phyloP scores from a whole-genome alignment of 2,797 vertebrate genomes.

The Melanotaenia boesemani region DNA sequence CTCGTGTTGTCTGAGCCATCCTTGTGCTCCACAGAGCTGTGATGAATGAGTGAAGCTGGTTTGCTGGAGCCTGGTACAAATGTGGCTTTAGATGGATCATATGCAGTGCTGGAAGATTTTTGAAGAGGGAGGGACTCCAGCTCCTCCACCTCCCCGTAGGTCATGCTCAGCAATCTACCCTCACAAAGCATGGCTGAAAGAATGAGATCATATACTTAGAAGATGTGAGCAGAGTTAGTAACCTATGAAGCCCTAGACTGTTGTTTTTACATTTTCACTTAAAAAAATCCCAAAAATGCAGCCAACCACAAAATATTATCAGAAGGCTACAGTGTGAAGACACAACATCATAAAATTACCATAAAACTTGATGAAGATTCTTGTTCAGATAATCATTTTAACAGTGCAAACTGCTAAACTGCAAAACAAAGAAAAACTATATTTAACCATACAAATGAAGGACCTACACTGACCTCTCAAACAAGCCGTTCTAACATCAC shows the following conservation, averaged over 20 bases:
- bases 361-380: neutral
- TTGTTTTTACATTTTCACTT: neutral
- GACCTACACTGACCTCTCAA: neutral
- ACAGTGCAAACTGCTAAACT: neutral
- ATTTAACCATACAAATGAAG: neutral
- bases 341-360: neutral
- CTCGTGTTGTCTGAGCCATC: slow-evolving; percentile 7
- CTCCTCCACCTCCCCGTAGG: slow-evolving; percentile 59
- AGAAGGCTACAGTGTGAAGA: neutral
- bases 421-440: neutral
- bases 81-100: slow-evolving; percentile 34
- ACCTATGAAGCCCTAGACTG: neutral
- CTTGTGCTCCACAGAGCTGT: slow-evolving; percentile 23
- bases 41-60: slow-evolving; percentile 22
- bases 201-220: slow-evolving; percentile 25
- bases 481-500: neutral
- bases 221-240: neutral
- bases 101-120: slow-evolving; percentile 11
- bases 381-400: neutral
- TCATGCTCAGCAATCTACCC: slow-evolving; percentile 77
- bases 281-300: neutral
- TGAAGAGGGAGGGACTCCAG: slow-evolving; percentile 35
- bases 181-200: slow-evolving; percentile 84
- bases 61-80: slow-evolving; percentile 33
- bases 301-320: neutral